Base-by-base conservation (phyloP, 2,888 invertebrate genomes). In the Lasioglossum marginatum region DNA sequence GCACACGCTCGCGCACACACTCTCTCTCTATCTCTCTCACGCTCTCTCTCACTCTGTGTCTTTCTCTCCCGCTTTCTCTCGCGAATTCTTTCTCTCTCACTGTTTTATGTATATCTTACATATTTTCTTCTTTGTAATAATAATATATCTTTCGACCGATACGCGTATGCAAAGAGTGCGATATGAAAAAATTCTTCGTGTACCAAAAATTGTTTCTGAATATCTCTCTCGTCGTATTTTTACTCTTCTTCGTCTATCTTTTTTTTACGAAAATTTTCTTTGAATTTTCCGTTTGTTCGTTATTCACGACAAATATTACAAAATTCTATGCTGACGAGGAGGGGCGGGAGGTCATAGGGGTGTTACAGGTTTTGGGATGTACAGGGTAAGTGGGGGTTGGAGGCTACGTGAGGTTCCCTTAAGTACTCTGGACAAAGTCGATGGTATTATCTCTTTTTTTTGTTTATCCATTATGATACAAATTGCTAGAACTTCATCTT, bases 391-490 rank as follows among this genome's bases (percentile, higher is more conserved):
- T 87, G 86, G 85, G 86, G 70, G 70, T 82, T 83, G 85, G 71
- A 60, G 77, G 60, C 43, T 31, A 74, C 40, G 73, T 72, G 72
- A 45, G 74, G 78, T 74, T 82, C 27, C 92, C 91, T 93, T 93
- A 94, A 94, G 94, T 94, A 94, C 94, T 73, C 93, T 91, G 93
- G 92, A 93, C 91, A 94, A 93, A 92, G 90, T 92, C 74, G 91
- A 90, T 89, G 91, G 91, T 91, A 70, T 70, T 68, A 68, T 70
- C 70, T 34, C 34, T 68, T 68, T 68, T 68, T 68, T 37, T 68
- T 63, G 31, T 31, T 63, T 63, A 57, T 63, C 31, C 68, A 81
- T 72, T 90, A 90, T 87, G 86, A 91, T 92, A 93, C 90, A 92
- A 90, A 89, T 90, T 89, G 88, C 89, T 92, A 90, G 87, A 93